phyloP scores from a whole-genome alignment of 2,888 invertebrate species.

The Acrobasis consociella region DNA sequence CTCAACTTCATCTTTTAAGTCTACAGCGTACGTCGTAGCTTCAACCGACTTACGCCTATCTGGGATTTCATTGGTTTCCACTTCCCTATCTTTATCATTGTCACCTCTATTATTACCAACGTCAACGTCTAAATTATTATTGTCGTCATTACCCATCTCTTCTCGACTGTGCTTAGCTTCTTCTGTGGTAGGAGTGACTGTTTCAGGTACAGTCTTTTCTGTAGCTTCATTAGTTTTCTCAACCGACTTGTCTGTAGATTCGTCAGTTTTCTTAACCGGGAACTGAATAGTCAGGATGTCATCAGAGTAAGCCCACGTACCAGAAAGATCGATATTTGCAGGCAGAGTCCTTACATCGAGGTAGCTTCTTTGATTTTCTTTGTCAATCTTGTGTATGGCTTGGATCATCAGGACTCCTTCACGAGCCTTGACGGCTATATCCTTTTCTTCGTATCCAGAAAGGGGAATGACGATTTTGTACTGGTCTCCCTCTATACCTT shows the following conservation, averaged over 20 bases:
- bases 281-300: constrained; percentile 56
- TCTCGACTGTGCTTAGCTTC: constrained; percentile 45
- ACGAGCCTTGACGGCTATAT: constrained; percentile 66
- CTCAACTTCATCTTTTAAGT: constrained; percentile 62
- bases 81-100: constrained; percentile 34
- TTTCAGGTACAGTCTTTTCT: constrained; percentile 20
- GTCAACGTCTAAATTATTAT: constrained; percentile 53
- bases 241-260: constrained; percentile 27
- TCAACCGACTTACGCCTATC: constrained; percentile 42
- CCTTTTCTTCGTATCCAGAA: constrained; percentile 58
- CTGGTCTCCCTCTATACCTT: constrained; percentile 50
- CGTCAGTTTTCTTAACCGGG: constrained; percentile 43
- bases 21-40: constrained; percentile 68
- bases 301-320: constrained; percentile 59
- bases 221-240: constrained; percentile 28
- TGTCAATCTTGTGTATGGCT: constrained; percentile 47
- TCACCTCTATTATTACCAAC: constrained; percentile 37
- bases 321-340: constrained; percentile 47
- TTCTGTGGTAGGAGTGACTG: constrained; percentile 23
- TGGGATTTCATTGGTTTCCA: constrained; percentile 52
- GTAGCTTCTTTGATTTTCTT: constrained; percentile 44
- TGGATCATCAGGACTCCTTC: constrained; percentile 64
- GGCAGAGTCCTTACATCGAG: constrained; percentile 58
- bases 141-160: constrained; percentile 45
- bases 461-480: constrained; percentile 58